Conservation (phyloP, 1,140 invertebrate species). For the Aricia agestis region DNA sequence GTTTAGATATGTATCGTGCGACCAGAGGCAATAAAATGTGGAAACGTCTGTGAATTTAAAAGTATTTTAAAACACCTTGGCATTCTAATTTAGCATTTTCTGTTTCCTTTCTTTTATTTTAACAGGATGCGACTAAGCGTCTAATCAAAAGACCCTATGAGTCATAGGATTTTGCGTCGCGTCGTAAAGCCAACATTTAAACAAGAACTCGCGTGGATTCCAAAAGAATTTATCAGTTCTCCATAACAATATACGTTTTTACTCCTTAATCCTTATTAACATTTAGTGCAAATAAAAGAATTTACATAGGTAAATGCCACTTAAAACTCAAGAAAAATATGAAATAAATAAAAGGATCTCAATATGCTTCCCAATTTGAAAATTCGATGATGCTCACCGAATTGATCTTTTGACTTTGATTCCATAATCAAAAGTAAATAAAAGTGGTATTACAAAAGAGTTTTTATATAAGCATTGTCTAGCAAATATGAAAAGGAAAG, state of each 20-base stretch:
- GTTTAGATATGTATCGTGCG: neutral
- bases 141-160: conserved; percentile 3
- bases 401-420: neutral
- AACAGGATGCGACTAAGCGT: conserved; percentile 11
- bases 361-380: neutral
- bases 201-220: neutral
- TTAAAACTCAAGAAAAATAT: neutral
- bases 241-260: neutral
- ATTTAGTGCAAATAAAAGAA: neutral
- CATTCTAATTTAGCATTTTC: conserved; percentile 4
- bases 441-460: conserved; percentile 5
- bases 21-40: neutral
- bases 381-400: too few relatives aligned
- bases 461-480: conserved; percentile 14
- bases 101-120: conserved; percentile 7
- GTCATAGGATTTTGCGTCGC: neutral
- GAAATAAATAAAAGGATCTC: neutral
- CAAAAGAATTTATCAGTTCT: neutral
- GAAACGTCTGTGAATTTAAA: neutral
- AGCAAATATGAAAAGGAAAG: conserved; percentile 24
- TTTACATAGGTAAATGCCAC: neutral
- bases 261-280: neutral
- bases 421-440: conserved; percentile 1
- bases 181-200: neutral
- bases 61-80: conserved; percentile 2